Evolutionary conservation across 2,888 invertebrate genomes (phyloP).

Genomic region (Eurytoma californica): DNA sequence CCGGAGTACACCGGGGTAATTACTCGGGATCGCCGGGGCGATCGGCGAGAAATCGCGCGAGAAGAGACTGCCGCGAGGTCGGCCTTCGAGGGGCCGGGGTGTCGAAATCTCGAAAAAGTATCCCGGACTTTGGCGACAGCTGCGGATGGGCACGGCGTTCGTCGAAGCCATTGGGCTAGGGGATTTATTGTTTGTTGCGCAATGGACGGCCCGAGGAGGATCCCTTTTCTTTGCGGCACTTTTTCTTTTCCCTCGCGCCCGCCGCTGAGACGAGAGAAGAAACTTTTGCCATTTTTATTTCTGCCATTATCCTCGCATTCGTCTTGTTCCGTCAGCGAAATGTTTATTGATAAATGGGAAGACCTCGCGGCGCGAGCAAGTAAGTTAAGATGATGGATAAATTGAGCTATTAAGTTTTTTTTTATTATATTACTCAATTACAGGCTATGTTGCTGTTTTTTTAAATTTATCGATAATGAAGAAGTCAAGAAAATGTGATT

Average conservation of each 20-base stretch:
- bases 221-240: not conserved
- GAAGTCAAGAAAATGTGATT: conserved; percentile 1
- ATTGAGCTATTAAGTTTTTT: no score
- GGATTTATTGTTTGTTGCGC: conserved; percentile 30
- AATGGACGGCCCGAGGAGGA: not conserved
- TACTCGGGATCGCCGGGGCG: conserved; percentile 15
- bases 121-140: not conserved
- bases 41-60: conserved; percentile 16
- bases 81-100: no score
- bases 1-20: conserved; percentile 34
- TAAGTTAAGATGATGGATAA: no score
- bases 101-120: not conserved
- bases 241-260: not conserved
- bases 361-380: no score
- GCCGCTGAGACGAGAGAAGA: not conserved
- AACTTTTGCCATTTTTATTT: no score
- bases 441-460: no score
- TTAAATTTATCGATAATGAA: not conserved
- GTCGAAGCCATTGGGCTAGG: conserved; percentile 5
- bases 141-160: not conserved
- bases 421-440: no score
- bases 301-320: no score
- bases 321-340: no score
- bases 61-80: not conserved
- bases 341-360: no score